Evolutionary conservation across 2,113 vertebrate genomes (phyloP).

Genomic region (Nasalis larvatus): DNA sequence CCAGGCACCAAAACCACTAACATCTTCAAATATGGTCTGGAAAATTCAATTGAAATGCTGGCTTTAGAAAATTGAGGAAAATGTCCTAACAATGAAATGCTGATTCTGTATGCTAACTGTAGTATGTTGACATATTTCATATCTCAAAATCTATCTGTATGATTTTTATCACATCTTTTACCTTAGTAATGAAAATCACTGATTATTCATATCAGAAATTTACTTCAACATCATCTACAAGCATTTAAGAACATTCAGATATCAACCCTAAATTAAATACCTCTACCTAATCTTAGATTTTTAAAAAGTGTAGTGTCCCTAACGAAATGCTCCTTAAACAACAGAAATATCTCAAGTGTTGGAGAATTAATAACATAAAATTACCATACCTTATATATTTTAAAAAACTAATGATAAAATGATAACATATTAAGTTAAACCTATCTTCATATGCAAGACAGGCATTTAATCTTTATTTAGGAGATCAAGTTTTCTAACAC

Average conservation of each 20-base stretch:
- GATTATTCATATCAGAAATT: not conserved
- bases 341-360: not conserved
- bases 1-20: constrained; percentile 98
- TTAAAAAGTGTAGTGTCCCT: not conserved
- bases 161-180: not conserved
- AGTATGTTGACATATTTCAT: not conserved
- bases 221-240: not conserved
- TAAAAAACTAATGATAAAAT: not conserved
- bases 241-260: not conserved
- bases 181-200: not conserved
- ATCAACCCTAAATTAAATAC: not conserved
- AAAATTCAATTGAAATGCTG: constrained; percentile 45
- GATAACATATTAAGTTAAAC: not conserved
- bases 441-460: not conserved
- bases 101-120: not conserved
- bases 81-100: not conserved
- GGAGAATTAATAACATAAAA: not conserved
- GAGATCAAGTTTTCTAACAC: not conserved
- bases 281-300: not conserved
- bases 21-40: constrained; percentile 99
- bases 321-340: not conserved
- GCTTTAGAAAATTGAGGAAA: constrained; percentile 22
- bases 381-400: not conserved
- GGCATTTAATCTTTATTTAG: not conserved
- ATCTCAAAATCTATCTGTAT: not conserved